A percentile compares a stretch with the other conserved stretches of the same genome.
Evolutionary conservation across 2,888 invertebrate genomes (phyloP).

Genomic region (Coleophora flavipennella): DNA sequence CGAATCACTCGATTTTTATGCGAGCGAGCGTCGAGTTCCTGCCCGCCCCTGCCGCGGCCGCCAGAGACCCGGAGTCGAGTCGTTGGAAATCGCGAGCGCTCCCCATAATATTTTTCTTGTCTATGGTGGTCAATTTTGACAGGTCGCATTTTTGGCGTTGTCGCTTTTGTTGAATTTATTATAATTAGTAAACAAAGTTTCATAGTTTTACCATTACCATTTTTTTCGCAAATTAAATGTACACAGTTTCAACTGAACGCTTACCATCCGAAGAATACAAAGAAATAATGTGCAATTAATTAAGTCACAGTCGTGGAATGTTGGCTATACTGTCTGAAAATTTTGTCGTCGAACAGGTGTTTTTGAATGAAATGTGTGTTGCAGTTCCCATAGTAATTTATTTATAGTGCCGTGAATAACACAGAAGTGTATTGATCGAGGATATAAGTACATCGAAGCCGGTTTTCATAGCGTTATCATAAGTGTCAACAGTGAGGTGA

Average conservation of each 20-base stretch:
- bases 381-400: constrained; percentile 66
- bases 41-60: too few relatives aligned
- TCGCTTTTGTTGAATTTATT: constrained; percentile 34
- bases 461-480: constrained; percentile 11
- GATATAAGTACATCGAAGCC: constrained; percentile 25
- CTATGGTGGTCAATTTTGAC: constrained; percentile 60
- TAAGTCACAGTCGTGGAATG: constrained; percentile 25
- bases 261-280: constrained; percentile 14
- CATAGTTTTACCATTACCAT: constrained; percentile 33
- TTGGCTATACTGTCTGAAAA: constrained; percentile 79
- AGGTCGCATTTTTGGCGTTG: constrained; percentile 63
- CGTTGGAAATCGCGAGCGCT: too few relatives aligned
- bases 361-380: constrained; percentile 78
- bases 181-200: too few relatives aligned
- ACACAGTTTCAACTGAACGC: constrained; percentile 15
- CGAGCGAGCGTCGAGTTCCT: constrained; percentile 8
- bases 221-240: constrained; percentile 23
- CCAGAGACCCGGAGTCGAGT: too few relatives aligned
- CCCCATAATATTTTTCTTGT: constrained; percentile 22
- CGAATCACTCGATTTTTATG: constrained; percentile 32
- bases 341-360: constrained; percentile 82
- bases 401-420: constrained; percentile 64
- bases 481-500: constrained; percentile 14
- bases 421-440: constrained; percentile 63
- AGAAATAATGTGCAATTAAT: constrained; percentile 20